phyloP scores from a whole-genome alignment of 2,113 vertebrate genomes.

The Corapipo altera region DNA sequence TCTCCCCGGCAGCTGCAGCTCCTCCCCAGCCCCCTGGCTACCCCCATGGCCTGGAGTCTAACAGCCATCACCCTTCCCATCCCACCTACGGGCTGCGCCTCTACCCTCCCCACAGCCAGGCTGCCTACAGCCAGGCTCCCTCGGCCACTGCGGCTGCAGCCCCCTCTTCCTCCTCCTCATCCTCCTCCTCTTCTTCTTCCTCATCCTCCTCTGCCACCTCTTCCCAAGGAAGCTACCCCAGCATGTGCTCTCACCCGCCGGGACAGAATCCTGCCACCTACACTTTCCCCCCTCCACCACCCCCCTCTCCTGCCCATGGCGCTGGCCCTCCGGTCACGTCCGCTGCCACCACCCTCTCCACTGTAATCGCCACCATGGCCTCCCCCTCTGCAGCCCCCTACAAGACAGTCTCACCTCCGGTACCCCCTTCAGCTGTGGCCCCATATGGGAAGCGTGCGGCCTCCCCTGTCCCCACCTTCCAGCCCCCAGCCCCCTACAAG shows the following conservation, averaged over 20 bases:
- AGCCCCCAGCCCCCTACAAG: conserved; percentile 71
- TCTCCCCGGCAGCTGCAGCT: not conserved
- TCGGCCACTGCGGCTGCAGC: not conserved
- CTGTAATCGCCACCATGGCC: conserved; percentile 73
- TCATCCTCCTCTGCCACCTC: conserved; percentile 41
- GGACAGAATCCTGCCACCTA: conserved; percentile 69
- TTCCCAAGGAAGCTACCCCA: conserved; percentile 64
- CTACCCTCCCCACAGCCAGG: conserved; percentile 72
- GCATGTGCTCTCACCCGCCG: conserved; percentile 63
- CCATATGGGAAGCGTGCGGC: conserved; percentile 66
- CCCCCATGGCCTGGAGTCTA: conserved; percentile 62
- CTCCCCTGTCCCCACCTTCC: conserved; percentile 69
- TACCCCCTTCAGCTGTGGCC: conserved; percentile 27
- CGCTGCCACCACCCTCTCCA: conserved; percentile 70
- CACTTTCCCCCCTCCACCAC: conserved; percentile 49
- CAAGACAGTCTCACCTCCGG: conserved; percentile 66
- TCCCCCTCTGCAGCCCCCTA: conserved; percentile 69
- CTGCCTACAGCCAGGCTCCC: conserved; percentile 56
- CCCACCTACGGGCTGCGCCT: conserved; percentile 70
- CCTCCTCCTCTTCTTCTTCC: not conserved
- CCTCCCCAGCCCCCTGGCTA: conserved; percentile 54
- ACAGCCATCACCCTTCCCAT: conserved; percentile 60
- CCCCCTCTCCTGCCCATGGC: conserved; percentile 45
- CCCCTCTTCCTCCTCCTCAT: not conserved
- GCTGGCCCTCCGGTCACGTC: conserved; percentile 68